Evolutionary conservation across 2,113 vertebrate genomes (phyloP).

Genomic region (Piaya cayana): DNA sequence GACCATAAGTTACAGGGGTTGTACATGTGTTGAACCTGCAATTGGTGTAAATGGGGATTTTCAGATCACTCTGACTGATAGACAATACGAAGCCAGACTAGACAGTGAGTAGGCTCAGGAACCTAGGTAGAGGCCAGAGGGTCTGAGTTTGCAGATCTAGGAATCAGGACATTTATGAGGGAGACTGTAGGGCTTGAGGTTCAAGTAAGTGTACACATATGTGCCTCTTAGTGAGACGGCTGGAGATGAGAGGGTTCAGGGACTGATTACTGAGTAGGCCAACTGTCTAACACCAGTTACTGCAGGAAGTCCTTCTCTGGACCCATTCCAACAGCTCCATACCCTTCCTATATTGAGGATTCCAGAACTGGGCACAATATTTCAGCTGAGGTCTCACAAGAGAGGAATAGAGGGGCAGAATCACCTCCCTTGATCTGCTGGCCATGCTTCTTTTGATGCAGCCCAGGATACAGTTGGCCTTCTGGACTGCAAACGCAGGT

Average conservation of each 20-base stretch:
- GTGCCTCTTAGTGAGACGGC: neutral
- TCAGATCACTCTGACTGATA: neutral
- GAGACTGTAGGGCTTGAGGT: neutral
- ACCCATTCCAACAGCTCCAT: no score
- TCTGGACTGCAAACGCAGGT: no score
- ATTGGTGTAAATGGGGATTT: neutral
- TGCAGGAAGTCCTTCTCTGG: neutral
- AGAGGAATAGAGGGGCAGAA: no score
- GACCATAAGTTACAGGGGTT: fast-evolving
- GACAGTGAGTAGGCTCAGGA: neutral
- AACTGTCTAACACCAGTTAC: neutral
- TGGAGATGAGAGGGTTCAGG: neutral
- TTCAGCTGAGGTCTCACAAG: no score
- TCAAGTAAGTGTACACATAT: neutral
- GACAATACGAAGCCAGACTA: neutral
- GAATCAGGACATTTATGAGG: neutral
- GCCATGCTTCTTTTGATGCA: no score
- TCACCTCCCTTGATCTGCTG: no score
- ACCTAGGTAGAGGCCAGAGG: neutral
- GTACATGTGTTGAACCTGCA: neutral
- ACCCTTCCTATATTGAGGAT: no score
- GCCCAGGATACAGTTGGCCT: no score
- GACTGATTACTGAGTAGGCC: neutral
- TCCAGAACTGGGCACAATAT: no score
- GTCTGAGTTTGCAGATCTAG: neutral